phyloP scores from a whole-genome alignment of 2,888 invertebrate species.

The Sesia apiformis region DNA sequence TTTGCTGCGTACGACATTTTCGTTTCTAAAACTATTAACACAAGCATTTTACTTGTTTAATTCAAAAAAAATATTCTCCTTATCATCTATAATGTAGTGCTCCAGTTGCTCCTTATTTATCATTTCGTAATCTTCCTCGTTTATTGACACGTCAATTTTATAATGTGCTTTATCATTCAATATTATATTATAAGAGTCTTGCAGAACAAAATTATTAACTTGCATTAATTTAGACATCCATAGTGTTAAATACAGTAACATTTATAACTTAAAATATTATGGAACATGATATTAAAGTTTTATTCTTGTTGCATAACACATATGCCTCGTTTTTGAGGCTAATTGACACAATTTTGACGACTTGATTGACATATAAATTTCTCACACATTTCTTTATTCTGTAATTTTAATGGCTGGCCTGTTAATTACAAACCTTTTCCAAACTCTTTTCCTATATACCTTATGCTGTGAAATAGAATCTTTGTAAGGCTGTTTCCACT shows the following conservation, averaged over 20 bases:
- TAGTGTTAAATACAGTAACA: constrained; percentile 13
- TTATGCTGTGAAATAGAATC: too few relatives aligned
- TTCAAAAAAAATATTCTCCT: constrained; percentile 13
- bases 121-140: constrained; percentile 33
- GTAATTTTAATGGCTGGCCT: too few relatives aligned
- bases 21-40: too few relatives aligned
- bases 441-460: background rate
- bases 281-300: too few relatives aligned
- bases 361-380: too few relatives aligned
- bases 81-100: constrained; percentile 11
- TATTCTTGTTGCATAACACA: too few relatives aligned
- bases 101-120: constrained; percentile 14
- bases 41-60: constrained; percentile 18
- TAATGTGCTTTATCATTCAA: constrained; percentile 26
- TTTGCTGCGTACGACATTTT: too few relatives aligned
- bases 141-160: constrained; percentile 26
- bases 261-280: constrained; percentile 1
- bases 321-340: too few relatives aligned
- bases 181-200: constrained; percentile 19
- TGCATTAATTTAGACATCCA: constrained; percentile 11
- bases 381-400: too few relatives aligned
- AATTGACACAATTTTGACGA: too few relatives aligned
- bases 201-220: constrained; percentile 11
- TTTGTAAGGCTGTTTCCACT: background rate
- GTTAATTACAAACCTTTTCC: too few relatives aligned